Evolutionary conservation across 2,888 invertebrate genomes (phyloP), one percentile per base, ranked within the genome.

Genomic region (Anticlea derivata): DNA sequence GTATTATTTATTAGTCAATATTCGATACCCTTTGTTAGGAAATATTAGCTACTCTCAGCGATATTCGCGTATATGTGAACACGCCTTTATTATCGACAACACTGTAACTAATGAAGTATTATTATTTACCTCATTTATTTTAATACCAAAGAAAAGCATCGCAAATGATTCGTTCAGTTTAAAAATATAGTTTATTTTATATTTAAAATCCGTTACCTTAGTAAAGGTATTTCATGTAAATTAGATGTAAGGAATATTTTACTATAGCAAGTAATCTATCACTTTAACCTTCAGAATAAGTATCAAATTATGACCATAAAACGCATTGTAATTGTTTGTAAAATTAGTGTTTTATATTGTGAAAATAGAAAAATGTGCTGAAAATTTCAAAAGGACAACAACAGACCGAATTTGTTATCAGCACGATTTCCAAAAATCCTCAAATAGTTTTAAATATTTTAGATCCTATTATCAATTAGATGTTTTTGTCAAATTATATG

Each of bases 61-160:
- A n/a, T n/a, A n/a, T n/a, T n/a, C n/a, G n/a, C n/a, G n/a, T n/a
- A n/a, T n/a, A n/a, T n/a, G n/a, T n/a, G n/a, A n/a, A n/a, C n/a
- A n/a, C n/a, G 23, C 11, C 33, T 10, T 17, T 0, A 13, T 12
- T 7, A 1, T 26, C n/a, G n/a, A 7, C 3, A 1, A n/a, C 7
- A 31, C 7, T n/a, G 6, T 11, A 7, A 11, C 11, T 10, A 38
- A 46, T 51, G 29, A 39, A 46, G 46, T 51, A 51, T 51, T 46
- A 45, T 23, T 2, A 5, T 26, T 40, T 41, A 40, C 33, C 23
- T 40, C 45, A 45, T 20, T 31, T 33, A 40, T 23, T 33, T 40
- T 13, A 29, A 50, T 55, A 38, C 61, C 61, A 61, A 61, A 61
- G 61, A 61, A 48, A 35, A 34, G 8, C 17, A 30, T 41, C 46